Conservation (phyloP, 2,797 vertebrate species). For the Sebastes hubbsi region DNA sequence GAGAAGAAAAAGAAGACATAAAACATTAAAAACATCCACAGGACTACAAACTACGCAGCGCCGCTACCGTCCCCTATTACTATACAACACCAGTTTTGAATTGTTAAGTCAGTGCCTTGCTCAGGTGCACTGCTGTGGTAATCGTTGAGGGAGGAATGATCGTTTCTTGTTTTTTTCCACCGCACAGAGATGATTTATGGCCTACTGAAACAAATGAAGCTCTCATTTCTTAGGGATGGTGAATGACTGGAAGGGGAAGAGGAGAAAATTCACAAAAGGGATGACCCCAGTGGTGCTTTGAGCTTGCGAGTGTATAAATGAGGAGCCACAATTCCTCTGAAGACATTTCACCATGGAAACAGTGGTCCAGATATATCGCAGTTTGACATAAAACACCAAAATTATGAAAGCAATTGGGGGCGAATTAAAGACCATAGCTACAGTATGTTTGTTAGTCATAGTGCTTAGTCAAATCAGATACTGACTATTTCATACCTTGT, state of each 20-base stretch:
- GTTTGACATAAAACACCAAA: constrained; percentile 1
- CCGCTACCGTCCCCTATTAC: not conserved
- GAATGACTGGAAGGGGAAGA: not conserved
- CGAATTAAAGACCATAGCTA: not conserved
- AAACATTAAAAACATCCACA: not conserved
- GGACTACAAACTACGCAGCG: not conserved
- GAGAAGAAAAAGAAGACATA: not conserved
- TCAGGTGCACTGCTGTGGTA: not conserved
- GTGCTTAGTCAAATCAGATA: not conserved
- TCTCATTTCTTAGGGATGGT: not conserved
- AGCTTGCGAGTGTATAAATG: constrained; percentile 32
- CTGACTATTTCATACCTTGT: not conserved
- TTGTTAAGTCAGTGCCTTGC: not conserved
- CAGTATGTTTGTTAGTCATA: not conserved
- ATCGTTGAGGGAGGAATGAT: not conserved
- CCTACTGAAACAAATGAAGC: constrained; percentile 37
- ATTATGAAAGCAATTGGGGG: not conserved
- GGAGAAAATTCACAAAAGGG: constrained; percentile 18
- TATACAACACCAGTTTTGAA: not conserved
- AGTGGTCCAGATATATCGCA: constrained; percentile 49
- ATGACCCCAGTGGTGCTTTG: constrained; percentile 22
- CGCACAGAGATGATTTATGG: constrained; percentile 37
- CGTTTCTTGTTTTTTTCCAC: constrained; percentile 1
- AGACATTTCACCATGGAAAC: constrained; percentile 36
- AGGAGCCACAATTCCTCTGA: constrained; percentile 12